phyloP scores from a whole-genome alignment of 2,888 invertebrate species.

The Nomada lathburiana region DNA sequence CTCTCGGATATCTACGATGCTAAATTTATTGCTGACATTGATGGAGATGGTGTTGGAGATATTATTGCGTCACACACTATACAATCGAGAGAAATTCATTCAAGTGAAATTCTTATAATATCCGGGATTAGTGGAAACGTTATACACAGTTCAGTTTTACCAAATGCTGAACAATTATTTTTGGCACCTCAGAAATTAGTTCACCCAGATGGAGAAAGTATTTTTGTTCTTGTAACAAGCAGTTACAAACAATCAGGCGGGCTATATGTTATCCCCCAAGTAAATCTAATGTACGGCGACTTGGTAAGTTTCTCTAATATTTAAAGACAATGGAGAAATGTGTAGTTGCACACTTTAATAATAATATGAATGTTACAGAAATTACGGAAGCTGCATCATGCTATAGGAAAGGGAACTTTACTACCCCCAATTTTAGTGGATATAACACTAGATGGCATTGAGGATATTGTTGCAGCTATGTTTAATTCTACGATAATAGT shows the following conservation, averaged over 20 bases:
- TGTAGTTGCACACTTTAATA: neutral
- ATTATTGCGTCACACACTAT: slow-evolving; percentile 89
- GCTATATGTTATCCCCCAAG: slow-evolving; percentile 88
- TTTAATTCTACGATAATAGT: slow-evolving; percentile 91
- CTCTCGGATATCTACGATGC: slow-evolving; percentile 88
- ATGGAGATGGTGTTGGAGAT: slow-evolving; percentile 89
- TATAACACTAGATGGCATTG: slow-evolving; percentile 89
- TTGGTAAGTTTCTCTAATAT: slow-evolving; percentile 79
- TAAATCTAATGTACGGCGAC: slow-evolving; percentile 84
- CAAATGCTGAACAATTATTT: slow-evolving; percentile 89
- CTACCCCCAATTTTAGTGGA: slow-evolving; percentile 89
- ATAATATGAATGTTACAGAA: slow-evolving; percentile 79
- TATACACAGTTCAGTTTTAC: slow-evolving; percentile 87
- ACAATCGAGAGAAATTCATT: slow-evolving; percentile 84
- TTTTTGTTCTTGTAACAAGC: slow-evolving; percentile 90
- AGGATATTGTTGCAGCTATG: slow-evolving; percentile 90
- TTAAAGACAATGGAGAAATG: neutral
- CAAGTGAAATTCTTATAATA: slow-evolving; percentile 89
- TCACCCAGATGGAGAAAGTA: slow-evolving; percentile 87
- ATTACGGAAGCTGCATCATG: slow-evolving; percentile 86
- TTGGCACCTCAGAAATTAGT: slow-evolving; percentile 89
- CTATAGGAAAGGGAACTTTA: slow-evolving; percentile 88
- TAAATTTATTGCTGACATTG: slow-evolving; percentile 89
- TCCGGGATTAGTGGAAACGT: slow-evolving; percentile 89
- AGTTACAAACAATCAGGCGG: slow-evolving; percentile 90